These are phyloP conservation scores for Drosophila quadrilineata DNA, from an alignment of 1,140 invertebrate genomes.

Conservation along the genomic window DNA sequence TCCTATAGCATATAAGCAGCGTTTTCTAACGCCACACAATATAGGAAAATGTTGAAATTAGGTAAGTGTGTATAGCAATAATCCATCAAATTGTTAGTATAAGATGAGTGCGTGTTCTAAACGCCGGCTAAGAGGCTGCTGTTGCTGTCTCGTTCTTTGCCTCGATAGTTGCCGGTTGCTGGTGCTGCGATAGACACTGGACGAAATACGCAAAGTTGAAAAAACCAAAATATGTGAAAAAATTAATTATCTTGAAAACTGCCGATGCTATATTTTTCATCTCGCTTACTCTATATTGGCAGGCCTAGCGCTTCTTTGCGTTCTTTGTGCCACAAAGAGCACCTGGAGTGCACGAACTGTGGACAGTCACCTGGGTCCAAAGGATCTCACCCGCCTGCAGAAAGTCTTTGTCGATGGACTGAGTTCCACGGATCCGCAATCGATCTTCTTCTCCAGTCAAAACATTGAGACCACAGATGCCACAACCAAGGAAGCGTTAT, in stretches of 20 bases:
- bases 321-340: slow-evolving; percentile 33
- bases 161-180: slow-evolving; percentile 48
- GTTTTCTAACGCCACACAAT: slow-evolving; percentile 44
- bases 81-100: no score
- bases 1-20: slow-evolving; percentile 64
- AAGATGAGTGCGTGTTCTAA: no score
- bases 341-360: slow-evolving; percentile 64
- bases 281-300: not conserved
- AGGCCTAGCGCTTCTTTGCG: slow-evolving; percentile 57
- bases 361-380: slow-evolving; percentile 57
- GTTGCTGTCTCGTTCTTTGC: slow-evolving; percentile 45
- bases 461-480: slow-evolving; percentile 66
- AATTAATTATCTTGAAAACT: no score
- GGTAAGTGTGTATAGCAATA: no score
- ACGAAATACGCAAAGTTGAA: no score
- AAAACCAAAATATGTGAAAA: no score
- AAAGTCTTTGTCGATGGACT: slow-evolving; percentile 75
- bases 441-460: slow-evolving; percentile 69
- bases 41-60: slow-evolving; percentile 67
- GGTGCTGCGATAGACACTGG: no score
- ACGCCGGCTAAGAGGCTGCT: slow-evolving; percentile 45
- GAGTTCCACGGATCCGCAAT: slow-evolving; percentile 72
- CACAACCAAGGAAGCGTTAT: slow-evolving; percentile 52
- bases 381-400: slow-evolving; percentile 72
- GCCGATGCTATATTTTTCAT: no score